Percentiles rank a stretch among this genome's conserved stretches.
Conservation (phyloP, 2,888 invertebrate genomes). For the Ophioninae sp. region DNA sequence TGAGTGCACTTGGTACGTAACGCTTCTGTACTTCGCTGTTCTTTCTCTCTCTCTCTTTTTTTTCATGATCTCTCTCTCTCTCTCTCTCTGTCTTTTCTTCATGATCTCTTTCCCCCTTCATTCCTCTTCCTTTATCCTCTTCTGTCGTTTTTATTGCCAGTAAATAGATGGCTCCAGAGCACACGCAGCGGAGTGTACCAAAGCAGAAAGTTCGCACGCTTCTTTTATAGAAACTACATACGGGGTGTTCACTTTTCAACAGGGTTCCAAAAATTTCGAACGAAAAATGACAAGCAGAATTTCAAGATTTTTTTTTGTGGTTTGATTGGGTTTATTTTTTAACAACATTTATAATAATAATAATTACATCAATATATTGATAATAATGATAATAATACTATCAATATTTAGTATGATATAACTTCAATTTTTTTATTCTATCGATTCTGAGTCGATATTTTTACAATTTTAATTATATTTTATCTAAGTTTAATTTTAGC, state of each 20-base stretch:
- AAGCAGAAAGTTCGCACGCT: slow-evolving; percentile 6
- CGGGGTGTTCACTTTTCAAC: too few species aligned
- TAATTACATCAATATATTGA: too few species aligned
- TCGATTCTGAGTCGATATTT: background rate
- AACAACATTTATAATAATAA: too few species aligned
- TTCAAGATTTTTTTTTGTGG: too few species aligned
- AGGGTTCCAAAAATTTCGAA: too few species aligned
- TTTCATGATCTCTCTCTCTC: too few species aligned
- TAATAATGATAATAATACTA: too few species aligned
- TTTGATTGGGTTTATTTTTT: too few species aligned
- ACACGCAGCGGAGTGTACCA: background rate
- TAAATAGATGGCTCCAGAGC: slow-evolving; percentile 42
- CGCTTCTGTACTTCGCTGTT: background rate
- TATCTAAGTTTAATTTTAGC: too few species aligned
- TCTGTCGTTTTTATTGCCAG: slow-evolving; percentile 31
- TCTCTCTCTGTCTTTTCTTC: slow-evolving; percentile 8
- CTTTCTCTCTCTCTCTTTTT: background rate
- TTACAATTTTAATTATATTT: background rate
- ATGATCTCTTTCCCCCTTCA: slow-evolving; percentile 1
- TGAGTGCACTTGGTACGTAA: slow-evolving; percentile 19
- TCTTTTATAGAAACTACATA: background rate
- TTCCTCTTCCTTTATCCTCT: slow-evolving; percentile 3
- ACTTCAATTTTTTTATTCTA: too few species aligned
- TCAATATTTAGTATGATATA: too few species aligned
- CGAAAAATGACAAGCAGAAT: too few species aligned